Evolutionary conservation across 2,888 invertebrate species (phyloP).

Genomic region (Yponomeuta cagnagella): DNA sequence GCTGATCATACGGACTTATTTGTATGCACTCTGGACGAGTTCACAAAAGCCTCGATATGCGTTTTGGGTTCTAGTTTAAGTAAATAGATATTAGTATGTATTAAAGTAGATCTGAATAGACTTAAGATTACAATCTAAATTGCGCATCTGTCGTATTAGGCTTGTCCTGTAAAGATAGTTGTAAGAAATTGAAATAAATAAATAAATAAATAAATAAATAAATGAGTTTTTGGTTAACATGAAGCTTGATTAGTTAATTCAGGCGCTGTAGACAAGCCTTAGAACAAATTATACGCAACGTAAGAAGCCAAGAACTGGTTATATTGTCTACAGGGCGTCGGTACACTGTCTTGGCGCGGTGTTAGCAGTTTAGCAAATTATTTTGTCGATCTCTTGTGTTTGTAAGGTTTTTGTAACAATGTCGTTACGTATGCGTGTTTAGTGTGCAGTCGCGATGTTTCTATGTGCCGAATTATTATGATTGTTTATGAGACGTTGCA

Average conservation of each 20-base stretch:
- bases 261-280: conserved; percentile 37
- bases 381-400: conserved; percentile 13
- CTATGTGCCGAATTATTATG: not conserved
- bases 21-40: no score
- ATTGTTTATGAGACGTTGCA: not conserved
- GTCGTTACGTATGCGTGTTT: conserved; percentile 10
- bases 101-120: no score
- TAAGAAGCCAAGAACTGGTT: conserved; percentile 22
- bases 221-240: conserved; percentile 46
- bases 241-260: conserved; percentile 42
- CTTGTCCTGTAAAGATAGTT: no score
- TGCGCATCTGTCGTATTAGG: no score
- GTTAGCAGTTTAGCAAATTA: conserved; percentile 9
- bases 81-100: no score
- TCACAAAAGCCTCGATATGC: no score
- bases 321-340: conserved; percentile 5
- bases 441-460: not conserved
- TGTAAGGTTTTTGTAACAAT: conserved; percentile 12
- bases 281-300: conserved; percentile 19
- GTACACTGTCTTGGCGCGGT: not conserved
- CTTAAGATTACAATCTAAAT: no score
- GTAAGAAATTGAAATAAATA: no score
- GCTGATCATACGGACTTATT: no score
- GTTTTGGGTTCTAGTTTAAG: no score
- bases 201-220: no score